Evolutionary conservation across 1,140 invertebrate genomes (phyloP).

Genomic region (Teleopsis dalmanni): DNA sequence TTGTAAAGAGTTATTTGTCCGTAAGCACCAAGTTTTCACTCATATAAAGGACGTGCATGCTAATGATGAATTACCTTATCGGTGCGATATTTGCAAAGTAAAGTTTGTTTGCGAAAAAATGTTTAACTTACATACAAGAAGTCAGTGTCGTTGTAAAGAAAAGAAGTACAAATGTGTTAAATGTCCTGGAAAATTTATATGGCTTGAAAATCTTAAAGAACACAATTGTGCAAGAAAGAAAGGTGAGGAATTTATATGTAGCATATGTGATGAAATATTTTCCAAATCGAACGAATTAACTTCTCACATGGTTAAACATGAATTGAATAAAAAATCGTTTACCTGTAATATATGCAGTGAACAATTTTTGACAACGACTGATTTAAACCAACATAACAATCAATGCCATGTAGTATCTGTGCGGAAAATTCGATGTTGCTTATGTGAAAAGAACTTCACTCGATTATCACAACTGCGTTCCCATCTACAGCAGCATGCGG

Average conservation of each 20-base stretch:
- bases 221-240: constrained; percentile 19
- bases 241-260: not conserved
- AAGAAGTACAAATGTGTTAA: constrained; percentile 22
- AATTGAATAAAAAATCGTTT: not conserved
- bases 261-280: constrained; percentile 10
- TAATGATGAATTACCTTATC: constrained; percentile 7
- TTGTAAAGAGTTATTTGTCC: constrained; percentile 17
- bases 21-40: constrained; percentile 23
- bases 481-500: constrained; percentile 21
- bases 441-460: constrained; percentile 17
- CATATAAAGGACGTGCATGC: constrained; percentile 28
- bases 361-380: constrained; percentile 3
- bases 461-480: constrained; percentile 18
- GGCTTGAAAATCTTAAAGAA: constrained; percentile 26
- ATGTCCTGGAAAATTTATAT: constrained; percentile 38
- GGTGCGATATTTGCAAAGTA: constrained; percentile 28
- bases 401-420: not conserved
- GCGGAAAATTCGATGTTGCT: constrained; percentile 15
- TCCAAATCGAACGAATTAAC: constrained; percentile 1
- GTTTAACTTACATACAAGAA: constrained; percentile 21
- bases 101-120: constrained; percentile 25
- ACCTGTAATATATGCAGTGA: constrained; percentile 10
- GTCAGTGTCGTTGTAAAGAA: constrained; percentile 23
- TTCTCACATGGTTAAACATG: constrained; percentile 4
- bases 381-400: constrained; percentile 4